Evolutionary conservation across 1,140 invertebrate species (phyloP), one percentile per base, ranked within the genome.

Genomic region (Agraylea sexmaculata): DNA sequence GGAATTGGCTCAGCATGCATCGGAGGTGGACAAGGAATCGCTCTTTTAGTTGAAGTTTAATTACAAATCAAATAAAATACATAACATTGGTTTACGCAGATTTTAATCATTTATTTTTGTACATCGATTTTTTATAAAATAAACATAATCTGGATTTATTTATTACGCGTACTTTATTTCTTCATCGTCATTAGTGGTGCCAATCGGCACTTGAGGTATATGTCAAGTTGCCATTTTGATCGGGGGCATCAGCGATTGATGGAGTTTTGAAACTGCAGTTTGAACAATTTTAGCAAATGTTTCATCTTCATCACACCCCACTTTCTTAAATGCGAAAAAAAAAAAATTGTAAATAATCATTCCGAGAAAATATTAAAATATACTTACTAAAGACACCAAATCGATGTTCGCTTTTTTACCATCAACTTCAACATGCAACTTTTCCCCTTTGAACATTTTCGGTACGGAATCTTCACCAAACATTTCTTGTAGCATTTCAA

Each of bases 11-110:
- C 92, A 13, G 93, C 94, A 1, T 99, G 95, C 57, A 99, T 99
- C 65, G 95, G 95, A 23, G 95, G 94, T 13, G 95, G 94, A 33
- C 95, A 99, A 70, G 95, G 95, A 32, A 98, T 99, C 51, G 89
- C 94, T 16, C 53, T 99, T 10, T 70, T 98, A 35, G 51, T 98
- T 23, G 93, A 99, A 40, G 34, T 48, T n/a, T 29, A 41, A 37
- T 12, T n/a, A n/a, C n/a, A n/a, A n/a, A n/a, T n/a, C n/a, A n/a
- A n/a, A n/a, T n/a, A n/a, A n/a, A n/a, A n/a, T n/a, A n/a, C n/a
- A n/a, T n/a, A n/a, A n/a, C n/a, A n/a, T n/a, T n/a, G n/a, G n/a
- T n/a, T n/a, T n/a, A n/a, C n/a, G n/a, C n/a, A n/a, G n/a, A n/a
- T n/a, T n/a, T n/a, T n/a, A n/a, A n/a, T n/a, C n/a, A n/a, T n/a